Conservation (phyloP, 2,888 invertebrate genomes). For the Cosmia trapezina region DNA sequence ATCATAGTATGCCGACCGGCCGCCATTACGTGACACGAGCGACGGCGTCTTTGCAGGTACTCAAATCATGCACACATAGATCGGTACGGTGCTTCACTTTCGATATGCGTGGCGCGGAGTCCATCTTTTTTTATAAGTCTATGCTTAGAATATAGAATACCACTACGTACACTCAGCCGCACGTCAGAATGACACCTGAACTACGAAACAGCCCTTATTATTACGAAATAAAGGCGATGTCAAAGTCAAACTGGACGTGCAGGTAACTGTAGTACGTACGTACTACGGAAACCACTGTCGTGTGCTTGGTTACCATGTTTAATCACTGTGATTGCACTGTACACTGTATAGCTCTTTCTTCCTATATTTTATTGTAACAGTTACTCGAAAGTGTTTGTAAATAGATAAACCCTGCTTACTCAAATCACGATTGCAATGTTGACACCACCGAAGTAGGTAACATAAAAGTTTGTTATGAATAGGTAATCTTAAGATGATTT, state of each 20-base stretch:
- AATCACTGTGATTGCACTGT: not conserved
- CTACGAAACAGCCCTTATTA: not conserved
- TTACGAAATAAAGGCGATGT: not conserved
- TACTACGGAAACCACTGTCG: not conserved
- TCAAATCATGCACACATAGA: too few species aligned
- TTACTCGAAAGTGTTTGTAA: not conserved
- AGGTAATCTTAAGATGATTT: too few species aligned
- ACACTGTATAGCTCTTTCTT: not conserved
- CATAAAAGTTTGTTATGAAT: too few species aligned
- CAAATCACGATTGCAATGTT: not conserved
- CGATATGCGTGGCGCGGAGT: too few species aligned
- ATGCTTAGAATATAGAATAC: not conserved
- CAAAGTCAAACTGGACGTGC: not conserved
- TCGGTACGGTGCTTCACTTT: too few species aligned
- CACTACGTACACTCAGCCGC: not conserved
- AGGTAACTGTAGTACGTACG: not conserved
- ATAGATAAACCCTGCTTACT: not conserved
- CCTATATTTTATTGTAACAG: conserved; percentile 4
- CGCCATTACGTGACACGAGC: too few species aligned
- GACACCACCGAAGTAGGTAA: not conserved
- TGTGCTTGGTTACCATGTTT: not conserved
- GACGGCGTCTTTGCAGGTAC: too few species aligned
- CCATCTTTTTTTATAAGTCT: too few species aligned
- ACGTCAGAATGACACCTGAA: not conserved
- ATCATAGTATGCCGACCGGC: too few species aligned